A percentile compares a stretch with the other conserved stretches of the same genome.
Evolutionary conservation across 2,797 vertebrate genomes (phyloP).

Genomic region (Mycteria americana): DNA sequence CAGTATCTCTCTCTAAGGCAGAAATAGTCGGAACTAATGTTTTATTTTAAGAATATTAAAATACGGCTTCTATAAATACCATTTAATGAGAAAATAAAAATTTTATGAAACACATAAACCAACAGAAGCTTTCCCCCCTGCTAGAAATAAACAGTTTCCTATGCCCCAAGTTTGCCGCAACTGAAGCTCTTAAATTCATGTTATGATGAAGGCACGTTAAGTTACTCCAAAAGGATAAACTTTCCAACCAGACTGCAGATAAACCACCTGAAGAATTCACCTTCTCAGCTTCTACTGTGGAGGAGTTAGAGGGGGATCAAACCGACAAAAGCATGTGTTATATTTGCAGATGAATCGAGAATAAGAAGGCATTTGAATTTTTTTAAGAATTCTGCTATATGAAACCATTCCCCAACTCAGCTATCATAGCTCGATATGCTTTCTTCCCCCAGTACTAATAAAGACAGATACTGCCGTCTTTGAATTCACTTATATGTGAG

Average conservation of each 20-base stretch:
- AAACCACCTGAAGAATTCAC: background rate
- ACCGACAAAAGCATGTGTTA: background rate
- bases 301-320: background rate
- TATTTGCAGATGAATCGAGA: background rate
- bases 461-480: background rate
- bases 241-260: background rate
- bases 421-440: background rate
- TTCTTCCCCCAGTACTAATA: background rate
- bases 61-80: background rate
- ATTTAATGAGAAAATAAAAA: background rate
- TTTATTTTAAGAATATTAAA: background rate
- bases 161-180: background rate
- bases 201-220: background rate
- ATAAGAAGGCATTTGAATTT: background rate
- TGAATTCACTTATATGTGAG: background rate
- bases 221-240: background rate
- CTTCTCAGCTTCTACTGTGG: background rate
- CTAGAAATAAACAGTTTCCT: background rate
- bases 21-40: background rate
- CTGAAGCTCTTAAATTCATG: background rate
- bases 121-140: background rate
- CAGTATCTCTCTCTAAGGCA: background rate
- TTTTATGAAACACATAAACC: background rate
- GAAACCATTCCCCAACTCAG: background rate
- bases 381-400: background rate